phyloP scores from a whole-genome alignment of 2,113 vertebrate species.

The Epinephelus fuscoguttatus region DNA sequence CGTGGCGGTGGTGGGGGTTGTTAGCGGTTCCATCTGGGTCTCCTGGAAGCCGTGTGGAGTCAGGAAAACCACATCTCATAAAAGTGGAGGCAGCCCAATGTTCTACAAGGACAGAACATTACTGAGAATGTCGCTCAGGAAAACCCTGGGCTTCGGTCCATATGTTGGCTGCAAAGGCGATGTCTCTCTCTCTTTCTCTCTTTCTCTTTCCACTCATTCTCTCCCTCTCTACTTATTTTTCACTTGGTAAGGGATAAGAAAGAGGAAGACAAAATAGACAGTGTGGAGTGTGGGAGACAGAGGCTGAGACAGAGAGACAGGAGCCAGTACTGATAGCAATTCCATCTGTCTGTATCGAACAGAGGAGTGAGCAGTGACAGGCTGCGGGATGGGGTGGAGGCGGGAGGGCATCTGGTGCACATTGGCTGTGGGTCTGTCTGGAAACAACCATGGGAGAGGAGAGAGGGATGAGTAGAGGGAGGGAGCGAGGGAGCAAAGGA shows the following conservation, averaged over 20 bases:
- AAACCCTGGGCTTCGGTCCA: constrained; percentile 90
- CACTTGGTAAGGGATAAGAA: constrained; percentile 75
- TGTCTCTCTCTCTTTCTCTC: constrained; percentile 41
- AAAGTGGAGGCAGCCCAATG: constrained; percentile 99
- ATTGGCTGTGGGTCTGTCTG: constrained; percentile 93
- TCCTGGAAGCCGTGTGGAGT: constrained; percentile 95
- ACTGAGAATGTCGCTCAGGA: constrained; percentile 99
- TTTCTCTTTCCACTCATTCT: constrained; percentile 61
- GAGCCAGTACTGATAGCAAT: constrained; percentile 93
- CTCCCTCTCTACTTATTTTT: constrained; percentile 69
- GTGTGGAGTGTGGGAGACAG: constrained; percentile 73
- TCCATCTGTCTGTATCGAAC: constrained; percentile 91
- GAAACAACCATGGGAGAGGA: constrained; percentile 91
- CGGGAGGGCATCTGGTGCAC: constrained; percentile 93
- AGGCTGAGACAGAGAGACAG: constrained; percentile 61
- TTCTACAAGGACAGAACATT: constrained; percentile 99
- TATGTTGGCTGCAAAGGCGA: constrained; percentile 91
- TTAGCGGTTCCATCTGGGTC: constrained; percentile 98
- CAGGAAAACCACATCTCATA: constrained; percentile 99
- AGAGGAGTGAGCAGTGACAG: constrained; percentile 93
- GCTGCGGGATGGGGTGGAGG: constrained; percentile 84
- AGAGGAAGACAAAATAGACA: constrained; percentile 76
- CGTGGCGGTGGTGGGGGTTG: constrained; percentile 75
- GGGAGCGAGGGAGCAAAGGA: constrained; percentile 80
- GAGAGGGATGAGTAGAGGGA: constrained; percentile 59